A percentile compares a stretch with the other conserved stretches of the same genome.
These are phyloP conservation scores for Theristicus caerulescens DNA, from an alignment of 2,113 vertebrate genomes.

Conservation along the genomic window DNA sequence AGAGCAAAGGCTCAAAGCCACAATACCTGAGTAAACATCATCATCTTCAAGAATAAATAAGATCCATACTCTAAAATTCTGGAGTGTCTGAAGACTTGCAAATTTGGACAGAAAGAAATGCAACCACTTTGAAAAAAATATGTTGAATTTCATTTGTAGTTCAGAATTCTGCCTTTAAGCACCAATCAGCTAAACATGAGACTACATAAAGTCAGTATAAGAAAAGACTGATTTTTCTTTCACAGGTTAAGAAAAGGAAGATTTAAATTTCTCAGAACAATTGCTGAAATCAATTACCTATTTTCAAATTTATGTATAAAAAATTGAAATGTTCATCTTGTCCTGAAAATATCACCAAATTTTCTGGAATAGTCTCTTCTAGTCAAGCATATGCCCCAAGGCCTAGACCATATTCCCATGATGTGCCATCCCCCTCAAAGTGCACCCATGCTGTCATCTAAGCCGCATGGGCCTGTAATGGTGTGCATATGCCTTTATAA, in stretches of 20 bases:
- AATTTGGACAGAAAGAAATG: not conserved
- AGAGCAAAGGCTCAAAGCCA: not conserved
- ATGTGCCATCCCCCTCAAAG: fast-evolving
- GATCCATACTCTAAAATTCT: not conserved
- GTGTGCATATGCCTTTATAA: not conserved
- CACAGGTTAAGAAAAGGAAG: not conserved
- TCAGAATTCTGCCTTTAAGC: not conserved
- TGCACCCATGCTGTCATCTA: not conserved
- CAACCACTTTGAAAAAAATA: not conserved
- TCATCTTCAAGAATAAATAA: not conserved
- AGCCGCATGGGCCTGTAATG: not conserved
- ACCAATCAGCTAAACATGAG: not conserved
- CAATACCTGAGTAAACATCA: not conserved
- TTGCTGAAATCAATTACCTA: not conserved
- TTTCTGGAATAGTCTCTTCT: not conserved
- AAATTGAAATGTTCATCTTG: not conserved
- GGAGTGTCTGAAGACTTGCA: not conserved
- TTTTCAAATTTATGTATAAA: not conserved
- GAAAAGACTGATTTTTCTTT: not conserved
- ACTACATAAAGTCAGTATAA: not conserved
- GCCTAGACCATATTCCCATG: not conserved
- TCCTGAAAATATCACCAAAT: not conserved
- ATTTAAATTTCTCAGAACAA: not conserved
- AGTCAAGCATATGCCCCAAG: not conserved
- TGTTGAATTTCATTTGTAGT: not conserved